Percentiles rank a stretch among this genome's conserved stretches.
phyloP scores from a whole-genome alignment of 2,113 vertebrate genomes.

The Dolichallabes microphthalmus region DNA sequence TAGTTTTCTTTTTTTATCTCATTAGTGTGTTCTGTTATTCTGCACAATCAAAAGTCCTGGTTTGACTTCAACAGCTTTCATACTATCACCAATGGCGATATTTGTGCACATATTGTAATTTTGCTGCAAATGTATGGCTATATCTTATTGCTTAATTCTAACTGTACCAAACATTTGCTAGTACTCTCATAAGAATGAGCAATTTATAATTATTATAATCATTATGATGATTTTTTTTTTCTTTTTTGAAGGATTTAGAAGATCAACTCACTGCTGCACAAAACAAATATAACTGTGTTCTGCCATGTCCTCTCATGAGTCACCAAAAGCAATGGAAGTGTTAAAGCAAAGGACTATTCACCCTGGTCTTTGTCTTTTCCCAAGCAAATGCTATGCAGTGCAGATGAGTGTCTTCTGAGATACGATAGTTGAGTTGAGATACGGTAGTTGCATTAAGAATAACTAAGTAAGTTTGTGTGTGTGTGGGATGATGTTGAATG shows the following conservation, averaged over 20 bases:
- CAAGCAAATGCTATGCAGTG: constrained; percentile 19
- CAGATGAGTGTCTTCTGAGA: not conserved
- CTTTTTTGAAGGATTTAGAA: constrained; percentile 26
- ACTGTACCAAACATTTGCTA: not conserved
- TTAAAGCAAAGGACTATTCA: not conserved
- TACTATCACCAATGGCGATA: not conserved
- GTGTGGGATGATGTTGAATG: not conserved
- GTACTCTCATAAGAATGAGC: not conserved
- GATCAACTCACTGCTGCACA: not conserved
- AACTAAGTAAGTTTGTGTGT: not conserved
- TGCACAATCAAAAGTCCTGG: too few species aligned
- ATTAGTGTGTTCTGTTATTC: too few species aligned
- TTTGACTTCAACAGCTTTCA: too few species aligned
- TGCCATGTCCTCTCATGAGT: not conserved
- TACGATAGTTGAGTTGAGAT: not conserved
- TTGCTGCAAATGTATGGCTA: not conserved
- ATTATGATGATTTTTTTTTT: not conserved
- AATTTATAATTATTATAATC: not conserved
- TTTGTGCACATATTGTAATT: not conserved
- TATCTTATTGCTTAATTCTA: not conserved
- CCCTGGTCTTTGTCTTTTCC: constrained; percentile 25
- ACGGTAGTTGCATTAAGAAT: constrained; percentile 3
- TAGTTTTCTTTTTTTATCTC: too few species aligned
- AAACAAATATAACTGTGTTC: not conserved
- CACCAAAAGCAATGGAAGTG: not conserved